Evolutionary conservation across 2,113 vertebrate genomes (phyloP).

Genomic region (Microcebus lehilahytsara): DNA sequence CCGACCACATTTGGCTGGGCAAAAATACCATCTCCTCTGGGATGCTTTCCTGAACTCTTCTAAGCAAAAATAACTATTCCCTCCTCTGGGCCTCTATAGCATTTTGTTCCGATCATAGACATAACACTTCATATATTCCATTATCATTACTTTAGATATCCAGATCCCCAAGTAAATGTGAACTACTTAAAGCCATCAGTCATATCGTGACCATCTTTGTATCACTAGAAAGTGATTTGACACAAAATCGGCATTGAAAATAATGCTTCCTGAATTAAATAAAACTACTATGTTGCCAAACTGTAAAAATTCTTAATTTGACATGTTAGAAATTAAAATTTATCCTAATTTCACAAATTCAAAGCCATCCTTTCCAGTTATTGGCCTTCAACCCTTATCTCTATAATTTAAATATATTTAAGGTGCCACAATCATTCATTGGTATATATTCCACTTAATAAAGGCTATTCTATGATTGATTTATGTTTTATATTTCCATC

Average conservation of each 20-base stretch:
- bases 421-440: not conserved
- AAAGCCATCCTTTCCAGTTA: not conserved
- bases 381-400: not conserved
- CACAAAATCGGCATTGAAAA: not conserved
- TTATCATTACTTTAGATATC: not conserved
- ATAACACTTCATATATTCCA: not conserved
- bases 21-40: constrained; percentile 30
- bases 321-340: not conserved
- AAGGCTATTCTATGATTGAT: not conserved
- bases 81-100: not conserved
- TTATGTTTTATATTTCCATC: not conserved
- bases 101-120: constrained; percentile 6
- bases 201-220: not conserved
- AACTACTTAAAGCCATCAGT: not conserved
- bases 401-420: constrained; percentile 11
- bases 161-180: not conserved
- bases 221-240: constrained; percentile 3
- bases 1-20: constrained; percentile 24
- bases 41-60: constrained; percentile 23
- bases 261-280: not conserved
- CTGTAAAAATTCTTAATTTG: not conserved
- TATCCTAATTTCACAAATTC: constrained; percentile 12
- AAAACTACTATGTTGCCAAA: not conserved
- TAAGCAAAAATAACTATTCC: constrained; percentile 29
- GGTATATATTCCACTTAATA: not conserved